A percentile compares a stretch with the other conserved stretches of the same genome.
Conservation (phyloP, 2,797 vertebrate genomes). For the Melanotaenia nigrans region DNA sequence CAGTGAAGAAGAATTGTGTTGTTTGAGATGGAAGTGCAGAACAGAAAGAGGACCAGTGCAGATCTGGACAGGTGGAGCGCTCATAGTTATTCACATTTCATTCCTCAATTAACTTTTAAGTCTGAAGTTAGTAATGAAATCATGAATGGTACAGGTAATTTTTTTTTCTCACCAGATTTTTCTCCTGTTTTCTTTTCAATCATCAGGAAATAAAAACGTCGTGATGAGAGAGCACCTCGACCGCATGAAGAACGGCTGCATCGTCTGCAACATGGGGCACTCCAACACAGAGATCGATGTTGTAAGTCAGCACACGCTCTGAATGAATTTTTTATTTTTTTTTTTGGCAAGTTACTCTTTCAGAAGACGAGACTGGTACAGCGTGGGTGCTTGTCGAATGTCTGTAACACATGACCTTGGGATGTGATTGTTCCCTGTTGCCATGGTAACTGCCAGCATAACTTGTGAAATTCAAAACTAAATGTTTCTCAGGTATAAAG, state of each 20-base stretch:
- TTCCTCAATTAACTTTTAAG: constrained; percentile 25
- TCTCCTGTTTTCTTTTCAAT: not conserved
- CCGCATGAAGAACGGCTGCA: constrained; percentile 97
- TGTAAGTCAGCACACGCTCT: constrained; percentile 81
- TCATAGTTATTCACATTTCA: constrained; percentile 5
- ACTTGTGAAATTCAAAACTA: too few species aligned
- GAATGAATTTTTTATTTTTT: not conserved
- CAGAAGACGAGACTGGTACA: too few species aligned
- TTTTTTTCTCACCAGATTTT: not conserved
- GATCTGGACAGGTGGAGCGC: not conserved
- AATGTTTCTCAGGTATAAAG: not conserved
- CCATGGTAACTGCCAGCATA: constrained; percentile 21
- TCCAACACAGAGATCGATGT: constrained; percentile 98
- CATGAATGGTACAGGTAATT: not conserved
- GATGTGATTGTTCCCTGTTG: constrained; percentile 21
- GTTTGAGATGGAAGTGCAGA: too few species aligned
- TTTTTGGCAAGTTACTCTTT: not conserved
- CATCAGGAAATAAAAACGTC: constrained; percentile 95
- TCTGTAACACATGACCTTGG: constrained; percentile 11
- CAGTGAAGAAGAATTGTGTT: too few species aligned
- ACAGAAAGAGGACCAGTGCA: not conserved
- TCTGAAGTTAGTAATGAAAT: constrained; percentile 26
- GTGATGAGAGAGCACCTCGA: constrained; percentile 95
- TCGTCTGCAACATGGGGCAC: constrained; percentile 99
- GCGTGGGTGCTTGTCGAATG: not conserved